These are phyloP conservation scores for Coptodon bakossiorum DNA, from an alignment of 2,113 vertebrate genomes.

Conservation along the genomic window DNA sequence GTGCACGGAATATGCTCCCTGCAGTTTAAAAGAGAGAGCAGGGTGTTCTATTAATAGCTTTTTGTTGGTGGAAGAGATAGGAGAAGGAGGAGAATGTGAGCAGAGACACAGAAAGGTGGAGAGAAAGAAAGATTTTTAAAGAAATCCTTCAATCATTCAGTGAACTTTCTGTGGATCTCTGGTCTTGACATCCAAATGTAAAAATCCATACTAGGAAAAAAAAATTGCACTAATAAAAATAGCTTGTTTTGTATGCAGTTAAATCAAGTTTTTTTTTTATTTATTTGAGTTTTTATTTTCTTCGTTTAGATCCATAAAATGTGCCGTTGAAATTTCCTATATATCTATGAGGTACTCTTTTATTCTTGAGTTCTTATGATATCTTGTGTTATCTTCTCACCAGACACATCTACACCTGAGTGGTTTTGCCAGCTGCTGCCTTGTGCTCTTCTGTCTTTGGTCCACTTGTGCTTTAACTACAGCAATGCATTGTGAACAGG, in stretches of 20 bases:
- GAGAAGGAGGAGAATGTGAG: constrained; percentile 25
- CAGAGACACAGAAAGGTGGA: constrained; percentile 15
- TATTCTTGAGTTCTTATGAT: not conserved
- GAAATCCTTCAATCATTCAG: not conserved
- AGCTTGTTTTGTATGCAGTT: not conserved
- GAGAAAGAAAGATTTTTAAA: not conserved
- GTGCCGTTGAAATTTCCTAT: not conserved
- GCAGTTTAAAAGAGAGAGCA: constrained; percentile 50
- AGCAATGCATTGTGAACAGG: constrained; percentile 10
- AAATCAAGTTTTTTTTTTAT: not conserved
- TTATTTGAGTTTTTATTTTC: not conserved
- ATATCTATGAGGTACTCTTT: not conserved
- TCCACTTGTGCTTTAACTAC: constrained; percentile 23
- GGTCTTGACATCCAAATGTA: not conserved
- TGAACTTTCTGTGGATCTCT: not conserved
- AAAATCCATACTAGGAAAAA: not conserved
- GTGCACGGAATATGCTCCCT: constrained; percentile 47
- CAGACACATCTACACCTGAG: not conserved
- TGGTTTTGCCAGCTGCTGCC: not conserved
- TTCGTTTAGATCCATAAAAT: not conserved
- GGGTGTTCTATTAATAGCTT: constrained; percentile 65
- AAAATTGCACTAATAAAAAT: not conserved
- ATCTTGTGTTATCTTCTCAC: not conserved
- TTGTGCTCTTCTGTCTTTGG: constrained; percentile 25
- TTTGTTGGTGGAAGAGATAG: constrained; percentile 37